These are phyloP conservation scores for Xanthia icteritia DNA, from an alignment of 2,888 invertebrate species.

Conservation along the genomic window DNA sequence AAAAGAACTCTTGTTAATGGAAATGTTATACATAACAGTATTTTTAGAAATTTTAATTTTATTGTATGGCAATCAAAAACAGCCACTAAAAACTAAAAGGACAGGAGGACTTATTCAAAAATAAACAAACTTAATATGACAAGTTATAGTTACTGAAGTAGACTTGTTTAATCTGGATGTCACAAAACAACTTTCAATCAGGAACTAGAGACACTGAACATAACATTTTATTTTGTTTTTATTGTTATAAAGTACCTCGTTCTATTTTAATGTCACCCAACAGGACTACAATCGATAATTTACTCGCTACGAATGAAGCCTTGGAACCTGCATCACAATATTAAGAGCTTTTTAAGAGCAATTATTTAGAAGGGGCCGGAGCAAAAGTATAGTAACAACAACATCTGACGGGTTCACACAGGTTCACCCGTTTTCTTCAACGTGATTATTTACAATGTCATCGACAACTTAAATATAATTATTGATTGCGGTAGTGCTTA, in stretches of 20 bases:
- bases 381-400: background rate
- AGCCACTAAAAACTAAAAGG: background rate
- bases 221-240: background rate
- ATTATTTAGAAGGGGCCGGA: background rate
- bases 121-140: background rate
- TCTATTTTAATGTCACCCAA: slow-evolving; percentile 7
- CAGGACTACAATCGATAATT: slow-evolving; percentile 28
- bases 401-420: background rate
- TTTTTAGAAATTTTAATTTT: background rate
- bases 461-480: background rate
- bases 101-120: background rate
- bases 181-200: slow-evolving; percentile 55
- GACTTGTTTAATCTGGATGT: slow-evolving; percentile 16
- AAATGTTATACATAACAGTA: background rate
- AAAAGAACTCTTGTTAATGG: background rate
- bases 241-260: background rate
- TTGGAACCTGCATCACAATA: slow-evolving; percentile 9
- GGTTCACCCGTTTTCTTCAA: background rate
- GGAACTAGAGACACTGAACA: slow-evolving; percentile 32
- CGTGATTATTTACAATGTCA: background rate
- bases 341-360: background rate
- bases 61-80: too few relatives aligned
- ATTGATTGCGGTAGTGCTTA: background rate
- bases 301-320: slow-evolving; percentile 1
- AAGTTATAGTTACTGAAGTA: background rate